Evolutionary conservation across 2,113 vertebrate species (phyloP).

Genomic region (Centropus bengalensis): DNA sequence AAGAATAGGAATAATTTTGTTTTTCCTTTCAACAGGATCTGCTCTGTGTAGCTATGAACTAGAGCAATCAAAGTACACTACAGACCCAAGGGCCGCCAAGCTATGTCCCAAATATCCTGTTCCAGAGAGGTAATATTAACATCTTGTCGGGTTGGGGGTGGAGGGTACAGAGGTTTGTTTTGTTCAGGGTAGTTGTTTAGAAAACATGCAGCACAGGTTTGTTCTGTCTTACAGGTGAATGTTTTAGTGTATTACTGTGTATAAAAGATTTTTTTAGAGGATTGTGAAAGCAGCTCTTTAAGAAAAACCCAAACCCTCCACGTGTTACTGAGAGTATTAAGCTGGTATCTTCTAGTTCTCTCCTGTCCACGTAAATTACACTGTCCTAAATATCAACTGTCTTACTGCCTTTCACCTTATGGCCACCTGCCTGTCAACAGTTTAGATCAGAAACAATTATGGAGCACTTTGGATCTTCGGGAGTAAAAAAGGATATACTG

Average conservation of each 20-base stretch:
- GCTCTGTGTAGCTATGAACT: constrained; percentile 90
- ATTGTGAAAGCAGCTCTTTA: not conserved
- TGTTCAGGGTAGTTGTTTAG: not conserved
- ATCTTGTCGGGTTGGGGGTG: constrained; percentile 16
- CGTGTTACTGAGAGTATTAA: not conserved
- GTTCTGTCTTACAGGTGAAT: not conserved
- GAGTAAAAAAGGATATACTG: not conserved
- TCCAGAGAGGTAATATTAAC: constrained; percentile 87
- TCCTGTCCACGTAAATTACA: not conserved
- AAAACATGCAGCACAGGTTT: not conserved
- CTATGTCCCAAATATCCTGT: constrained; percentile 96
- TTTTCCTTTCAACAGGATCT: constrained; percentile 82
- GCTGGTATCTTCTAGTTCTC: not conserved
- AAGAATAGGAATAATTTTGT: not conserved
- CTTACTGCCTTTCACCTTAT: not conserved
- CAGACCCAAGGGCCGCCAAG: constrained; percentile 76
- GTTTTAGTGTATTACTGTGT: not conserved
- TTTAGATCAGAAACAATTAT: not conserved
- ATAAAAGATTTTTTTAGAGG: not conserved
- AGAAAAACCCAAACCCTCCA: not conserved
- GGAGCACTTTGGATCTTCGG: not conserved
- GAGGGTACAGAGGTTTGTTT: not conserved
- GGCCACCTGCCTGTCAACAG: not conserved
- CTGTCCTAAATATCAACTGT: not conserved
- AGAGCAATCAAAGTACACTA: constrained; percentile 85